Evolutionary conservation across 2,113 vertebrate species (phyloP), one percentile per base, ranked within the genome.

Genomic region (Phocoena phocoena): DNA sequence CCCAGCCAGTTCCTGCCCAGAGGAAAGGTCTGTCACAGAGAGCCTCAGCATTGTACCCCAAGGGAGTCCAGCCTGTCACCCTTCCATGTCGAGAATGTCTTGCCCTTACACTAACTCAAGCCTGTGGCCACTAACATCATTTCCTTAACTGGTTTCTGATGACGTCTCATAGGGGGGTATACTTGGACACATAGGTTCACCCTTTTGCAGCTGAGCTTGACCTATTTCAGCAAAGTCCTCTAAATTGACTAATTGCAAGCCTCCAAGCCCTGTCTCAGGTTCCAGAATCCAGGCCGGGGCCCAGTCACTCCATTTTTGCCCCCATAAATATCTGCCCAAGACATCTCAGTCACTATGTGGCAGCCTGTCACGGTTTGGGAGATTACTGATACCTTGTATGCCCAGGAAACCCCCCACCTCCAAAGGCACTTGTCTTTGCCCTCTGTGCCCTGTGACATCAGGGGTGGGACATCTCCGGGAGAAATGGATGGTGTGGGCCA

Each of bases 1-100:
- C 98, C 98, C 81, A 99, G 76, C 98, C 98, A 99, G 65, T 98
- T 98, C 98, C 98, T 99, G 85, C 28, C 62, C 33, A 96, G 88
- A 97, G 83, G 17, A 97, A 85, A 95, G 83, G 58, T 63, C n/a
- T 81, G 25, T 94, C 47, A 71, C 53, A 62, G 81, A 93, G 28
- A 50, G 13, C 31, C 53, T 80, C 44, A 44, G 77, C 44, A 23
- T 17, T 36, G 5, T 1, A 20, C 36, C 63, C 88, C 31, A 33
- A 90, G 20, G 53, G 73, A 53, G 13, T 76, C 23, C 18, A 71
- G 47, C 28, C 28, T 76, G n/a, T 62, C 86, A 90, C 20, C 62
- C 33, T 71, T 53, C 36, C 21, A 3, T 68, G 26, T 36, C 62
- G 47, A 87, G 63, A 70, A 74, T 33, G 38, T 55, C 79, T 38